Conservation (phyloP, 1,140 invertebrate species). For the Drosophila nigrodunni region DNA sequence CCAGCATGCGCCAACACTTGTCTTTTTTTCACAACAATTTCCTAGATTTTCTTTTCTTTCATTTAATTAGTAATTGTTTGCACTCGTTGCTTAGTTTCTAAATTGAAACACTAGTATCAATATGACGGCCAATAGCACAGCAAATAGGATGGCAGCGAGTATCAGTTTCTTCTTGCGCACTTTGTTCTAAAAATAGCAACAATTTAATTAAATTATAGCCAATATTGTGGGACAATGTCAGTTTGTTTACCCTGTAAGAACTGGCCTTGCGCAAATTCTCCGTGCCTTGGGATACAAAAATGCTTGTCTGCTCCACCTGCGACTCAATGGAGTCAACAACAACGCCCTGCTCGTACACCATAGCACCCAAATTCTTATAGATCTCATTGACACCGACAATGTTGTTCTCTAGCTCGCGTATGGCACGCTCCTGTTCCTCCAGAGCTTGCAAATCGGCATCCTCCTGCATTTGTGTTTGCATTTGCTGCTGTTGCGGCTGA, state of each 20-base stretch:
- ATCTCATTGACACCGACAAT: constrained; percentile 99
- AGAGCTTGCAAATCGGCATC: constrained; percentile 94
- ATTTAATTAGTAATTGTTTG: constrained; percentile 32
- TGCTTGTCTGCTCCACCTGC: constrained; percentile 95
- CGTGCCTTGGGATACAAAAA: constrained; percentile 93
- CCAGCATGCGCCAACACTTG: constrained; percentile 67
- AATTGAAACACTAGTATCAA: constrained; percentile 77
- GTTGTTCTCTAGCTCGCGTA: constrained; percentile 95
- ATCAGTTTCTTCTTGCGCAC: constrained; percentile 94
- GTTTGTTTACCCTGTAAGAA: constrained; percentile 88
- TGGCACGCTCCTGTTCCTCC: constrained; percentile 95
- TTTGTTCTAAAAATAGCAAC: constrained; percentile 89
- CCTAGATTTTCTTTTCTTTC: constrained; percentile 45
- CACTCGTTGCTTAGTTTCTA: constrained; percentile 64
- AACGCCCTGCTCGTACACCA: constrained; percentile 99
- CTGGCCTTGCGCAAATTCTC: constrained; percentile 92
- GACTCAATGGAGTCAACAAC: constrained; percentile 98
- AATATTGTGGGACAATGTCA: constrained; percentile 51
- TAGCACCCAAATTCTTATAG: constrained; percentile 97
- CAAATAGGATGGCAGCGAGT: constrained; percentile 88
- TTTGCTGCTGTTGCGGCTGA: constrained; percentile 86
- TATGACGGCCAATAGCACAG: constrained; percentile 90
- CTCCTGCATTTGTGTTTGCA: constrained; percentile 90
- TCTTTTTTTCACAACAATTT: constrained; percentile 73
- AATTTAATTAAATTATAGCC: constrained; percentile 19